Conservation (phyloP, 2,888 invertebrate species). For the Eristalis intricaria region DNA sequence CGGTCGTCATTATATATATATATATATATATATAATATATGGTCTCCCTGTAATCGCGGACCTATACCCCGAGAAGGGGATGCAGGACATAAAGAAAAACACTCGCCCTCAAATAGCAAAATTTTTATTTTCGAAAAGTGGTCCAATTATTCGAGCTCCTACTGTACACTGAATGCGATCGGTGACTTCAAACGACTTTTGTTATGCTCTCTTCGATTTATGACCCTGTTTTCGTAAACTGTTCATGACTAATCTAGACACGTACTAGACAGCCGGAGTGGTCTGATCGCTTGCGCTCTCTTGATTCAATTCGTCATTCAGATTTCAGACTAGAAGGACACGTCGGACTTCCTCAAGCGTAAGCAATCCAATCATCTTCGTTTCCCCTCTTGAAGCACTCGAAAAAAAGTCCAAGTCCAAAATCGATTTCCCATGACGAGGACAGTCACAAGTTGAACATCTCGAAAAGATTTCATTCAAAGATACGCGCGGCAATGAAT, state of each 20-base stretch:
- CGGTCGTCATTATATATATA: too few relatives aligned
- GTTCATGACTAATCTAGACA: background rate
- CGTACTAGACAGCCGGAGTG: background rate
- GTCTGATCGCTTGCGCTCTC: background rate
- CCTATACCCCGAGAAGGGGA: too few relatives aligned
- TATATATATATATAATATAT: too few relatives aligned
- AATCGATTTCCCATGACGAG: too few relatives aligned
- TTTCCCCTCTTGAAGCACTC: background rate
- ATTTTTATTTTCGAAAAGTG: background rate
- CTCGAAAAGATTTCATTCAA: background rate
- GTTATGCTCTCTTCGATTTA: background rate
- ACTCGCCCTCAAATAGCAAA: background rate
- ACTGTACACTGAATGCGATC: background rate
- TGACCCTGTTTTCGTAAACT: background rate
- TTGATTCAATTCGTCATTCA: background rate
- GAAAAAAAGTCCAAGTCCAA: background rate
- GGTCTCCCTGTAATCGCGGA: too few relatives aligned
- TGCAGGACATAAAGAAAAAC: too few relatives aligned
- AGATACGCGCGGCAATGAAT: background rate
- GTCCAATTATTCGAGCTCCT: background rate
- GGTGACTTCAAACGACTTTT: background rate
- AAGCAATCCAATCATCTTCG: background rate
- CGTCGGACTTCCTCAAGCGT: background rate
- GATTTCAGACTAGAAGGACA: background rate
- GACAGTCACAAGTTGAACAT: background rate